A percentile compares a stretch with the other conserved stretches of the same genome.
These are phyloP conservation scores for Rhinolophus ferrumequinum DNA, from an alignment of 2,113 vertebrate genomes.

Conservation along the genomic window DNA sequence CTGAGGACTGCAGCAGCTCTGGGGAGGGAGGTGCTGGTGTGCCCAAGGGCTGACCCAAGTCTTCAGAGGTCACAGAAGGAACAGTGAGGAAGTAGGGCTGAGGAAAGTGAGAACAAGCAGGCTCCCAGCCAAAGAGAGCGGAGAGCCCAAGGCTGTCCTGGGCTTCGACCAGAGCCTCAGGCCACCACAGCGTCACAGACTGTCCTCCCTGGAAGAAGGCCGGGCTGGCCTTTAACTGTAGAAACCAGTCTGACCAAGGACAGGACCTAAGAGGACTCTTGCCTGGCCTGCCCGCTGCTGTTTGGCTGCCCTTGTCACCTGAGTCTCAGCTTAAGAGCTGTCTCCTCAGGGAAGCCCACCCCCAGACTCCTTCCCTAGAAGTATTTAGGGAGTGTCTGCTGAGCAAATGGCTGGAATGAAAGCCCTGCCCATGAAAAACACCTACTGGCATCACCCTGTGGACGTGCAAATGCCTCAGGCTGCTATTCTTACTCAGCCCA, in stretches of 20 bases:
- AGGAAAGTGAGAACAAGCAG: not conserved
- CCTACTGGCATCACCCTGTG: fast-evolving
- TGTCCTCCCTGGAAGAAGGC: not conserved
- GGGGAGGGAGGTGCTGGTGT: not conserved
- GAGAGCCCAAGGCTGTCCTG: not conserved
- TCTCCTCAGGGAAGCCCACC: not conserved
- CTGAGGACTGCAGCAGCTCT: fast-evolving
- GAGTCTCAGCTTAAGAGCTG: not conserved
- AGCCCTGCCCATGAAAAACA: not conserved
- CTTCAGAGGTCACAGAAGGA: not conserved
- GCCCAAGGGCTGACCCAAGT: not conserved
- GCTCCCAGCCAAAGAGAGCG: not conserved
- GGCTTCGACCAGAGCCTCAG: not conserved
- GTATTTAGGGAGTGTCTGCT: not conserved
- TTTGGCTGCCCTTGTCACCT: not conserved
- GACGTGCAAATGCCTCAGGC: not conserved
- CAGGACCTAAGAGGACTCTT: not conserved
- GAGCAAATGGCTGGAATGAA: not conserved
- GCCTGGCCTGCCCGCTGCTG: not conserved
- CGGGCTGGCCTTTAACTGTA: not conserved
- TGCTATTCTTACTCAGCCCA: not conserved
- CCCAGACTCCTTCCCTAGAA: not conserved
- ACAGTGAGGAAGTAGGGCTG: not conserved
- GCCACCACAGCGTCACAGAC: not conserved
- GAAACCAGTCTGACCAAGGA: not conserved